Evolutionary conservation across 37 sponge, comb jelly and placozoan species (phyloP), one percentile per base, ranked within the genome.

Genomic region (Dysidea cf. avara): DNA sequence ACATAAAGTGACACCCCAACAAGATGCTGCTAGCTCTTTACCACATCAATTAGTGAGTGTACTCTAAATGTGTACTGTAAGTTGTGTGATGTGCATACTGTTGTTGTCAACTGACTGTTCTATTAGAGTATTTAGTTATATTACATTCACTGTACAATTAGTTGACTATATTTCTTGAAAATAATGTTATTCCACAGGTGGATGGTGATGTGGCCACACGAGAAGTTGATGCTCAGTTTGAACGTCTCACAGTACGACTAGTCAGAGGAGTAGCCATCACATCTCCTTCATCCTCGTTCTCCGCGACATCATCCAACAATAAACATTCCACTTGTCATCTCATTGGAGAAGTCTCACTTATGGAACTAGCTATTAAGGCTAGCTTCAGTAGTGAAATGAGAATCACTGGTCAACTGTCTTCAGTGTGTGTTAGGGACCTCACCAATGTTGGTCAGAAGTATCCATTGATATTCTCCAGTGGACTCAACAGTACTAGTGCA

Each of bases 381-480:
- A 64, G 17, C 14, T 48, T 83, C 0, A 59, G 80, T 25, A 38
- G 55, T 2, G 86, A 75, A 4, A 50, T 63, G 7, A 21, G 38
- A 28, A 69, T 89, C 39, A 25, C 69, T 22, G 90, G 85, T 33
- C 53, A 37, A 22, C 72, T 89, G 47, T 56, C 69, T 21, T 81
- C 77, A 14, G 62, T 84, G 0, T 55, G 66, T n/a, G 77, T 89
- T 22, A 64, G 47, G 16, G 90, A 89, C 65, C 61, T 74, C 28
- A 84, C 81, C 0, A 55, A 69, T 0, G 26, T 14, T 7, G 77
- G 90, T 1, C 69, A 47, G 48, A 79, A 64, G 6, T 80, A 89
- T 47, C 53, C 81, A 7, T 47, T 76, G 33, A 84, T 89, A 64
- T 32, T 80, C 37, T 39, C 46, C 7, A 61, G 80, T 56, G 90